A percentile compares a stretch with the other conserved stretches of the same genome.
Conservation (phyloP, 2,888 invertebrate genomes). For the Tetanocera ferruginea region DNA sequence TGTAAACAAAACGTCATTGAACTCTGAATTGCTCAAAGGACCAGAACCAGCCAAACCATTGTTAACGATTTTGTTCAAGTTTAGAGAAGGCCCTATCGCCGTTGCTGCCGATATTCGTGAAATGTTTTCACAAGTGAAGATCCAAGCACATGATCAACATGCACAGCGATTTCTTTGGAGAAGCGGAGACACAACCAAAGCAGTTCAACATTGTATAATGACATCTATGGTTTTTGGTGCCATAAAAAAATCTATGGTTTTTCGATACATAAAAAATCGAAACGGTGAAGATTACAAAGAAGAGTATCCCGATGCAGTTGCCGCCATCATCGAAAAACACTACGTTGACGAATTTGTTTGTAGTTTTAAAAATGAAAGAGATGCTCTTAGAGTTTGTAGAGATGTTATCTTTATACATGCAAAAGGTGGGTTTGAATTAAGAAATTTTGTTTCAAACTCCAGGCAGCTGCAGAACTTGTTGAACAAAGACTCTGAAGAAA, state of each 20-base stretch:
- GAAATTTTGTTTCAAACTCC: conserved; percentile 22
- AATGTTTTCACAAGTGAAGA: too few relatives aligned
- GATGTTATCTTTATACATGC: too few relatives aligned
- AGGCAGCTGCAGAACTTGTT: neutral
- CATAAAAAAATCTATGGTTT: conserved; percentile 22
- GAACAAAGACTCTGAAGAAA: neutral
- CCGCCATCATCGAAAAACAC: neutral
- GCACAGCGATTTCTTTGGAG: conserved; percentile 48
- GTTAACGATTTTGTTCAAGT: conserved; percentile 29
- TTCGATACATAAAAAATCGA: conserved; percentile 30
- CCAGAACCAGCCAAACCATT: conserved; percentile 51
- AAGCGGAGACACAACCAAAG: too few relatives aligned
- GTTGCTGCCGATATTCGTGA: conserved; percentile 27
- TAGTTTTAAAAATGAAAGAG: too few relatives aligned
- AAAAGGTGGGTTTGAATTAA: neutral
- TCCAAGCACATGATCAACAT: conserved; percentile 54
- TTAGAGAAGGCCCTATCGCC: conserved; percentile 27
- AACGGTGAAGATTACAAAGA: neutral
- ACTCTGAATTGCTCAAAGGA: conserved; percentile 53
- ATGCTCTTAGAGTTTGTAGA: neutral
- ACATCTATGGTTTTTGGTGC: conserved; percentile 47
- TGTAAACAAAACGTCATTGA: conserved; percentile 50
- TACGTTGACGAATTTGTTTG: neutral
- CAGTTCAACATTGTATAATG: too few relatives aligned
- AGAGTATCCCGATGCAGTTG: neutral